A percentile compares a stretch with the other conserved stretches of the same genome.
Conservation (phyloP, 2,113 vertebrate species). For the Cyprinus carpio region DNA sequence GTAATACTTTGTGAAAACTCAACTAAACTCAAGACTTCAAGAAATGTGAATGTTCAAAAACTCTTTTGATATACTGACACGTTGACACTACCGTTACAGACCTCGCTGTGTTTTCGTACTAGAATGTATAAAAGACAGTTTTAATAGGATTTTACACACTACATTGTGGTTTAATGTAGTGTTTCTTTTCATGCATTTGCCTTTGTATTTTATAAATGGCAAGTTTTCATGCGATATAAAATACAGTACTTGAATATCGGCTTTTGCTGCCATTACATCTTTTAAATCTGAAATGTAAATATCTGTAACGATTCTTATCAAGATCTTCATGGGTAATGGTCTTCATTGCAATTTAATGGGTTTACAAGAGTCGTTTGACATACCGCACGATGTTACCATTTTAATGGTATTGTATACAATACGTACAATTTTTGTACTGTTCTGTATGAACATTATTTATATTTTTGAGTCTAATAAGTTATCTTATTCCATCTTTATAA, state of each 20-base stretch:
- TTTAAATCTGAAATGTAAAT: constrained; percentile 41
- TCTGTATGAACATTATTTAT: constrained; percentile 29
- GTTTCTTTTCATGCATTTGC: constrained; percentile 41
- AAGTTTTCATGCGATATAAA: constrained; percentile 24
- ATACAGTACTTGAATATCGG: constrained; percentile 48
- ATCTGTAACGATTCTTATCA: background rate
- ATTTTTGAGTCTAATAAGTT: constrained; percentile 36
- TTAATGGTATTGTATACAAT: constrained; percentile 28
- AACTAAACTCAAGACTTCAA: constrained; percentile 6
- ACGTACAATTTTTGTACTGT: constrained; percentile 17
- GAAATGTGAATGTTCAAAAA: constrained; percentile 41
- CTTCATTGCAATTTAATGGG: constrained; percentile 13
- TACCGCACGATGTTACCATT: constrained; percentile 12
- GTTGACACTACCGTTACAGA: constrained; percentile 19
- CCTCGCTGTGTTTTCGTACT: constrained; percentile 41
- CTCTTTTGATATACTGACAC: constrained; percentile 43
- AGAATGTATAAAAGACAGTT: constrained; percentile 14
- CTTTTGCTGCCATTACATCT: constrained; percentile 28
- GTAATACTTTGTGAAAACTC: constrained; percentile 81
- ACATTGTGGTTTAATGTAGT: constrained; percentile 12
- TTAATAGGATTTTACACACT: constrained; percentile 13
- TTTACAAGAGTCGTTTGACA: constrained; percentile 42
- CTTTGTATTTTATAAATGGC: constrained; percentile 42
- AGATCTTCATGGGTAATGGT: constrained; percentile 17
- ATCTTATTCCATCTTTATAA: constrained; percentile 39